Evolutionary conservation across 2,888 invertebrate species (phyloP).

Genomic region (Leptopilina syphax): DNA sequence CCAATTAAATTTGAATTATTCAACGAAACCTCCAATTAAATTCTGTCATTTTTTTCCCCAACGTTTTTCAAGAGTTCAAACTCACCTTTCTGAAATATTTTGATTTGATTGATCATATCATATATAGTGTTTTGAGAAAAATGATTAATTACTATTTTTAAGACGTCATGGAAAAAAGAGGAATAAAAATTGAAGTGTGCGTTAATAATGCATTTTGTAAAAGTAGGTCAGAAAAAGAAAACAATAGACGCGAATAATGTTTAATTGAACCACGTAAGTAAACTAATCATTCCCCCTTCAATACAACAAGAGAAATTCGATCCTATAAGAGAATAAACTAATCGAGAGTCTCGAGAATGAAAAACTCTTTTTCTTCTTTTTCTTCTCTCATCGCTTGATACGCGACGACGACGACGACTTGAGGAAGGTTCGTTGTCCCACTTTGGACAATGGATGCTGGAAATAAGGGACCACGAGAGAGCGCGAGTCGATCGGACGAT

Average conservation of each 20-base stretch:
- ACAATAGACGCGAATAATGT: background rate
- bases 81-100: no score
- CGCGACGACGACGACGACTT: conserved; percentile 15
- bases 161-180: no score
- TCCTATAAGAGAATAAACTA: conserved; percentile 33
- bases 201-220: background rate
- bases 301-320: conserved; percentile 18
- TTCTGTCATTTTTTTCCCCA: no score
- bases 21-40: no score
- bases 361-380: conserved; percentile 46
- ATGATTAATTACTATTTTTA: no score
- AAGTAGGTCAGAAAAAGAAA: background rate
- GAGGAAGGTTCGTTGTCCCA: conserved; percentile 51
- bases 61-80: no score
- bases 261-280: background rate
- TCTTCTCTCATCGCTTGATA: conserved; percentile 44
- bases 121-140: no score
- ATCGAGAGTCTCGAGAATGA: conserved; percentile 42
- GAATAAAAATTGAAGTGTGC: no score
- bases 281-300: background rate
- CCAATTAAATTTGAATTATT: no score
- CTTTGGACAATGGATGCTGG: conserved; percentile 55
- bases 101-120: no score
- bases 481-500: conserved; percentile 54
- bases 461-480: conserved; percentile 50